Base-by-base conservation (phyloP, 2,888 invertebrate genomes). In the Catocala nupta region DNA sequence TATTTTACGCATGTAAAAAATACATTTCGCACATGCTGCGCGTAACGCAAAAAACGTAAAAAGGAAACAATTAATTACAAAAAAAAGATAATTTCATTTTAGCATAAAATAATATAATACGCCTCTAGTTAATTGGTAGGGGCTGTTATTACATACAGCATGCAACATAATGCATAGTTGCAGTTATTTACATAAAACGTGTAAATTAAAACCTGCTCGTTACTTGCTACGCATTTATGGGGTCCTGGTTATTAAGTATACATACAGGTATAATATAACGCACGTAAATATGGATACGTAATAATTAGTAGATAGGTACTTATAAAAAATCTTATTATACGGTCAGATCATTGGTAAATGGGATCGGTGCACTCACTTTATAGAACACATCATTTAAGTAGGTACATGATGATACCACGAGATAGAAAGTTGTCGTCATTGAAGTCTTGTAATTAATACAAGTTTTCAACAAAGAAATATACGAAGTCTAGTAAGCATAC, bases 171-270 rank as follows among this genome's bases (percentile, higher is more conserved):
- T 59, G 59, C 48, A 62, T 70, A 48, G n/a, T 5, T 55, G 10
- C 53, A 61, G 61, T 42, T 10, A 68, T 69, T 69, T 69, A 59
- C 71, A 74, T 69, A 74, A 71, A 73, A 74, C 63, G 63, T 73
- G 75, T 71, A 43, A 59, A 51, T 58, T 16, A 59, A 53, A 44
- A 58, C 36, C 52, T 13, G 53, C 12, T 44, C 10, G 59, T 59
- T 60, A 53, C 60, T 12, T 51, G 6, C 55, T 59, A 9, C 5
- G n/a, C 51, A 10, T 45, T 56, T 56, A 51, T 61, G 51, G 25
- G 8, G 47, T 39, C 55, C 61, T 61, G 61, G 61, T 61, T 45
- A 36, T 51, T 61, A 50, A 36, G 5, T 39, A 10, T 55, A 34
- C 16, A 33, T 55, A 61, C 61, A 47, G 51, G 61, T 61, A 52